Base-by-base conservation (phyloP, 2,797 vertebrate genomes). In the Tenualosa thibaudeaui region DNA sequence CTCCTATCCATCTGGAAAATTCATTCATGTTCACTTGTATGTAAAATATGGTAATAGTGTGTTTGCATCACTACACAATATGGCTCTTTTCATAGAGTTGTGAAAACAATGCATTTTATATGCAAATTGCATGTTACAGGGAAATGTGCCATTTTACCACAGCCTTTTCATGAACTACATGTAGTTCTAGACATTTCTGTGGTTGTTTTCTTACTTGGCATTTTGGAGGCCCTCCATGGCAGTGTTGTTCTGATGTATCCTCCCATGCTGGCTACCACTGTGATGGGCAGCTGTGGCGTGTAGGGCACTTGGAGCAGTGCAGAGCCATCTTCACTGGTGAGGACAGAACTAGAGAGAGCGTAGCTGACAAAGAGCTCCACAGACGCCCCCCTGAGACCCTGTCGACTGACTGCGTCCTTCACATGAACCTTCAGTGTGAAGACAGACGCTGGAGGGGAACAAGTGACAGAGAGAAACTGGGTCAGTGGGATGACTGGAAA, bases 311-410 rank as follows among this genome's bases (percentile, higher is more conserved):
- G 93, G 81, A 98, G 93, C 89, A 95, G 78, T 71, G 93, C 94
- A 2, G 90, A 91, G 22, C 97, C 97, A 1, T 95, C 94, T 84
- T 85, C 92, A 58, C 91, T 94, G 0, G 96, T 97, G 0, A 95
- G 83, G 3, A 93, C 94, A 0, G 94, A 93, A 86, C 91, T 92
- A 53, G 94, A 95, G 88, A 92, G 94, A 0, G 93, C 96, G 93
- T 97, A 94, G 94, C 97, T 97, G 24, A 97, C 90, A 90, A 96
- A 98, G 84, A 98, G 93, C 75, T 98, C 95, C 6, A 98, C 96
- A 17, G 88, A 85, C 0, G 95, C 96, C 81, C 93, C 92, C 49
- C 0, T 92, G 87, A 98, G 89, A 83, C 91, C 91, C 87, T 95
- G 96, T 26, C 91, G 95, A 82, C 93, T 97, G 92, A 96, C 91